Base-by-base conservation (phyloP, 2,797 vertebrate genomes). In the Trachops cirrhosus region DNA sequence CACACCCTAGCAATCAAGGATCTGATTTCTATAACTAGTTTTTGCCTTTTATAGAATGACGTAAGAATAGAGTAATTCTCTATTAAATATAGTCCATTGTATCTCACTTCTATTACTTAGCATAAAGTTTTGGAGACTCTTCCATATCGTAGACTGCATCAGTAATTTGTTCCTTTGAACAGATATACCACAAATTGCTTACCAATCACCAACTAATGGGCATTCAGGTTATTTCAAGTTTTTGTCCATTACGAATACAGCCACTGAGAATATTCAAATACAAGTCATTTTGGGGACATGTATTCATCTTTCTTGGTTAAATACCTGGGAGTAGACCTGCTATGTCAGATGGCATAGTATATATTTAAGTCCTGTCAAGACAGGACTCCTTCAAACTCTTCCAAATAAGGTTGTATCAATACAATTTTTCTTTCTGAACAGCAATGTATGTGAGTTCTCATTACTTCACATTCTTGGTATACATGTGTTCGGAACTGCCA, bases 41-140 rank as follows among this genome's bases (percentile, higher is more conserved):
- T 94, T 86, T 54, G 34, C 9, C 90, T 82, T 94, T 71, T 71
- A 80, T 4, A 86, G 24, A 95, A 79, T 24, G 37, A 89, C 80
- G 70, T 1, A 82, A 57, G 41, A 80, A 67, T 10, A 67, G 59
- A 62, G 52, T 78, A n/a, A 83, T 37, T 44, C 8, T 59, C 44
- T 39, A 54, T 19, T 59, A 59, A 59, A 59, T 59, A 46, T 3
- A 44, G 18, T 73, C 64, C 22, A 85, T 2, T 34, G 37, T 34
- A n/a, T 44, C 73, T 92, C 22, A 67, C 39, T 92, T 88, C 34
- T 46, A 11, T 57, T 19, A 92, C 5, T 46, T 11, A 71, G 77
- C 24, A 83, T n/a, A 59, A 59, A 59, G 57, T 18, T 59, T 26
- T 59, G 57, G 57, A 59, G 57, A 59, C 24, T 59, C 57, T 64